Evolutionary conservation across 1,140 invertebrate genomes (phyloP).

Genomic region (Drosophila pseudoobscura): DNA sequence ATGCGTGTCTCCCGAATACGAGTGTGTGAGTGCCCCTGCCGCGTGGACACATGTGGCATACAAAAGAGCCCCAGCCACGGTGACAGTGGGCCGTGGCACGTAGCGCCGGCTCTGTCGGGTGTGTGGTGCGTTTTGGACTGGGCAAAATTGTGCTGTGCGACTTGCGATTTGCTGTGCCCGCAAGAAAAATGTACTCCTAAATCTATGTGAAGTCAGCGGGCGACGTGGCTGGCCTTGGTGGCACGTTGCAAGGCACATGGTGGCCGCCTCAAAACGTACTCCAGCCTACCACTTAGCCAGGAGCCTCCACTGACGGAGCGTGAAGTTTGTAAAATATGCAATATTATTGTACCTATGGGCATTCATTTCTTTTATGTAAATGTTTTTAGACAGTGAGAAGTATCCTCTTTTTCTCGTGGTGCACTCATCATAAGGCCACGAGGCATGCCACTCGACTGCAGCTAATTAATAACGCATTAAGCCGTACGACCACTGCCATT

Average conservation of each 20-base stretch:
- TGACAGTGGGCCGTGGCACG: conserved; percentile 52
- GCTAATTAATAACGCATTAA: conserved; percentile 73
- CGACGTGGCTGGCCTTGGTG: conserved; percentile 51
- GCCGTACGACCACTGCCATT: conserved; percentile 22
- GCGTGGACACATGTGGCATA: conserved; percentile 55
- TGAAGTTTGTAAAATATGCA: conserved; percentile 37
- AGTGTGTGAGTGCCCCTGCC: not conserved
- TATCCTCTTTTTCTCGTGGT: not conserved
- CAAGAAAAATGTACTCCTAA: conserved; percentile 77
- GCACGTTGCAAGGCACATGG: conserved; percentile 64
- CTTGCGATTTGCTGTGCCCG: conserved; percentile 41
- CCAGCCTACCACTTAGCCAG: conserved; percentile 33
- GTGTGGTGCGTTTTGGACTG: conserved; percentile 23
- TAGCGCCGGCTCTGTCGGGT: conserved; percentile 14
- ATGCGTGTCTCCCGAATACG: conserved; percentile 44
- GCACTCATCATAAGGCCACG: not conserved
- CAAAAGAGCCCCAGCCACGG: conserved; percentile 28
- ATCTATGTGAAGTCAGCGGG: conserved; percentile 76
- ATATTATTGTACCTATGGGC: conserved; percentile 1
- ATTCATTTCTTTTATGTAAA: too few relatives aligned
- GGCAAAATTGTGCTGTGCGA: conserved; percentile 20
- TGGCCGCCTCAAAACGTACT: conserved; percentile 32
- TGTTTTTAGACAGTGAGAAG: too few relatives aligned
- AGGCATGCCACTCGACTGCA: not conserved
- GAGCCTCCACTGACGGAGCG: not conserved